Base-by-base conservation (phyloP, 2,797 vertebrate genomes). In the Liasis olivaceus region DNA sequence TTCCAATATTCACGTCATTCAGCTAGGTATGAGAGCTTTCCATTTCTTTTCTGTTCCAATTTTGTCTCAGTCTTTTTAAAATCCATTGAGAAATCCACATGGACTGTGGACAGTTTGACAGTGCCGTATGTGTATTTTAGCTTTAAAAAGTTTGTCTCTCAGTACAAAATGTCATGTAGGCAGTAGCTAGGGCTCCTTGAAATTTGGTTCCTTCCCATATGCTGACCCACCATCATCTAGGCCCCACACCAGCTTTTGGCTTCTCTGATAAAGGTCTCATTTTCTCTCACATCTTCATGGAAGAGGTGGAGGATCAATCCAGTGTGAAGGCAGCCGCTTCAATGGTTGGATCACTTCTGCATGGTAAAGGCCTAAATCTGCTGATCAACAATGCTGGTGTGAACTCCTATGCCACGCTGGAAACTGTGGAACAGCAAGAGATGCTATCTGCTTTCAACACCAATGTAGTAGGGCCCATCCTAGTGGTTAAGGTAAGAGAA, bases 341-440 rank as follows among this genome's bases (percentile, higher is more conserved):
- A 26, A 77, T 36, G n/a, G 96, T 97, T 84, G 58, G 69, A 28
- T 89, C 92, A 31, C 94, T 95, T 5, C 89, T 97, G 92, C 93
- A 95, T 12, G 94, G 94, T 8, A 88, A 92, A 42, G 96, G 96
- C 36, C 90, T 96, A 91, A 96, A 97, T 88, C 60, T 96, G 63
- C 94, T 97, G 58, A 96, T 97, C 92, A 97, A 95, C 94, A 96
- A 96, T 0, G 93, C 92, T 0, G 95, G 95, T 0, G 0, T 96
- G 77, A 94, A 94, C 84, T 95, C 92, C 0, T 92, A 90, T 0
- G 0, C 91, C 77, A 93, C 81, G 0, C 89, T 96, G 88, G 5
- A 0, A 42, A 94, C 95, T 4, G 47, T 95, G 69, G 86, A 93
- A 6, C 56, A 42, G 0, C 94, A 92, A 84, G 95, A 97, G 59